These are phyloP conservation scores for Saccostrea cuccullata DNA, from an alignment of 1,140 invertebrate species.

Conservation along the genomic window DNA sequence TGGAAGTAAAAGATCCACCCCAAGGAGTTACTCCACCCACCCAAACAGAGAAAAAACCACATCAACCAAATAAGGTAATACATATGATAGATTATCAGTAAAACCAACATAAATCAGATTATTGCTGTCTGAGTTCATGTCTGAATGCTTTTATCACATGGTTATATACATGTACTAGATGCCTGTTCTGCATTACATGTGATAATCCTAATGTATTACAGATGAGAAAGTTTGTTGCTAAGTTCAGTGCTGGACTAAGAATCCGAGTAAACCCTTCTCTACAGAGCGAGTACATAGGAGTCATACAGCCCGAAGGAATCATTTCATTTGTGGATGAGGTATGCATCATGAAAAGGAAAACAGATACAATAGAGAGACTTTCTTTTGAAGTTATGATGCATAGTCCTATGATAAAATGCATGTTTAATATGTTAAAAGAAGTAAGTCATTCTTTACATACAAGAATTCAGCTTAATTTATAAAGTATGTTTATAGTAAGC, in stretches of 20 bases:
- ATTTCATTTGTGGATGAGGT: constrained; percentile 96
- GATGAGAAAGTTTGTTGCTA: constrained; percentile 89
- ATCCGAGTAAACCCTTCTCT: constrained; percentile 94
- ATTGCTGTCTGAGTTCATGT: no score
- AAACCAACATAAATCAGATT: no score
- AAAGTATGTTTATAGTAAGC: no score
- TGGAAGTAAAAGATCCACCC: constrained; percentile 89
- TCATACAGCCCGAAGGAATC: constrained; percentile 91
- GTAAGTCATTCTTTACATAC: no score
- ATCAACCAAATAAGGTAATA: constrained; percentile 77
- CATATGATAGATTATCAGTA: no score
- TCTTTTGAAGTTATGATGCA: no score
- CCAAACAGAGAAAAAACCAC: constrained; percentile 75
- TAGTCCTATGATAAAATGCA: no score
- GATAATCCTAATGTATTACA: constrained; percentile 63
- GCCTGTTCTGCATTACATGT: not conserved
- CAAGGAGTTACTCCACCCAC: constrained; percentile 86
- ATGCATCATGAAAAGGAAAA: not conserved
- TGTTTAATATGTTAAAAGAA: no score
- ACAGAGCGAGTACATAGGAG: constrained; percentile 95
- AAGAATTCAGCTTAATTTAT: no score
- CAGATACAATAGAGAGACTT: no score
- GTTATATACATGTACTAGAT: no score
- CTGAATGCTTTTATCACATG: no score
- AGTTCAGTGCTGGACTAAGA: constrained; percentile 92